These are phyloP conservation scores for Cephus runcator DNA, from an alignment of 2,888 invertebrate species.

Conservation along the genomic window DNA sequence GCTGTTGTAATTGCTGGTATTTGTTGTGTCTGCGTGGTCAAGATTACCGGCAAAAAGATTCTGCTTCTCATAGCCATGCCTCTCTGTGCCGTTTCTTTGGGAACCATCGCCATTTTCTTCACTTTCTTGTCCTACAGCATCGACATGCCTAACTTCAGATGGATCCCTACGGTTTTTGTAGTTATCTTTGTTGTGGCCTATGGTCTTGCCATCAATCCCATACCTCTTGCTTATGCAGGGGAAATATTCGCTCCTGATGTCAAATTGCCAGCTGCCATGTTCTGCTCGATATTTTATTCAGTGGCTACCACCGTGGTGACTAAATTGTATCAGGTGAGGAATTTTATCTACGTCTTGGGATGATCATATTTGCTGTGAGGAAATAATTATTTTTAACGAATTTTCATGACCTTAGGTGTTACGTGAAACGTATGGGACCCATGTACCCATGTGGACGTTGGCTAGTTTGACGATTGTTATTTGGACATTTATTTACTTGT, in stretches of 20 bases:
- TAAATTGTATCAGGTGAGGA: slow-evolving; percentile 57
- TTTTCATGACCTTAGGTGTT: slow-evolving; percentile 38
- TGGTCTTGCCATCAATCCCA: slow-evolving; percentile 58
- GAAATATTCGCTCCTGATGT: slow-evolving; percentile 60
- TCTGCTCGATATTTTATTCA: slow-evolving; percentile 57
- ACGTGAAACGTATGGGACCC: slow-evolving; percentile 49
- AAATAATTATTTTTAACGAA: background rate
- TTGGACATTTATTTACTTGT: slow-evolving; percentile 56
- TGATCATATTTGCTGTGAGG: background rate
- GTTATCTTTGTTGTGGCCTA: slow-evolving; percentile 53
- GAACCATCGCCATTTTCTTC: slow-evolving; percentile 52
- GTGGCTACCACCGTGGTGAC: slow-evolving; percentile 48
- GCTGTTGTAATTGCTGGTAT: slow-evolving; percentile 53
- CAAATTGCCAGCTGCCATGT: slow-evolving; percentile 57
- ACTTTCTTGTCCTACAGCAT: slow-evolving; percentile 38
- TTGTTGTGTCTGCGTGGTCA: slow-evolving; percentile 53
- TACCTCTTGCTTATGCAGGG: slow-evolving; percentile 58
- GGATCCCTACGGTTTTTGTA: slow-evolving; percentile 57
- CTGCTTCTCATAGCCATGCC: slow-evolving; percentile 52
- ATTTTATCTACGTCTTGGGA: background rate
- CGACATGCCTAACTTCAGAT: slow-evolving; percentile 46
- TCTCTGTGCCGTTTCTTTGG: slow-evolving; percentile 44
- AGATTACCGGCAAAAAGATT: slow-evolving; percentile 50
- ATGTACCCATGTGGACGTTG: slow-evolving; percentile 54
- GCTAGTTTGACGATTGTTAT: slow-evolving; percentile 50